Evolutionary conservation across 2,797 vertebrate genomes (phyloP), one percentile per base, ranked within the genome.

Genomic region (Leontopithecus rosalia): DNA sequence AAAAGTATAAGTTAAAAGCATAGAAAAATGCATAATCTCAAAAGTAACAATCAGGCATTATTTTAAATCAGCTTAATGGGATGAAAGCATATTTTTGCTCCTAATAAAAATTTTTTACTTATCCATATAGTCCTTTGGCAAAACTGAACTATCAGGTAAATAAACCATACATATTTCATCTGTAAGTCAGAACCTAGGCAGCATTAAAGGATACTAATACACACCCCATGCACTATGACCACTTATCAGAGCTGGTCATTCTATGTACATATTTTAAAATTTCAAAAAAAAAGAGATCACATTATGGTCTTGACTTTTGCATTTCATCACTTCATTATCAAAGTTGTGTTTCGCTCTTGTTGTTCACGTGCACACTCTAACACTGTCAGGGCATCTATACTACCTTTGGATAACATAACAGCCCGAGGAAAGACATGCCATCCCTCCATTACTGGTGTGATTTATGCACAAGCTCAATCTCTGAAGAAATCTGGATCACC

Each of bases 151-250:
- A 95, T 96, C 95, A 98, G 97, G 96, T 98, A 98, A 98, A 98
- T 98, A 97, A 97, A 98, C 81, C 97, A 97, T 97, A 97, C 93
- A 98, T 97, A 98, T 97, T 98, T 98, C 97, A 98, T 97, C 97
- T 98, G 90, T 98, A 98, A 84, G 83, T 98, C 98, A 98, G 96
- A 98, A 97, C 91, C 90, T 97, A 98, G 95, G 97, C 98, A 98
- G 96, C 97, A 96, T 97, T 97, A 95, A 98, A 98, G 97, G 82
- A 97, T 94, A 96, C 97, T 97, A 97, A 97, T 97, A 95, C 97
- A 98, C 92, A 97, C 94, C 94, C 92, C 98, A 98, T 98, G 98
- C 98, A 98, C 97, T 96, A 97, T 97, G 97, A 98, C 98, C 98
- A 96, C 97, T 88, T 98, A 82, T 79, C 91, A 93, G 84, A 96